Evolutionary conservation across 1,140 invertebrate species (phyloP).

Genomic region (Melanaphis sacchari): DNA sequence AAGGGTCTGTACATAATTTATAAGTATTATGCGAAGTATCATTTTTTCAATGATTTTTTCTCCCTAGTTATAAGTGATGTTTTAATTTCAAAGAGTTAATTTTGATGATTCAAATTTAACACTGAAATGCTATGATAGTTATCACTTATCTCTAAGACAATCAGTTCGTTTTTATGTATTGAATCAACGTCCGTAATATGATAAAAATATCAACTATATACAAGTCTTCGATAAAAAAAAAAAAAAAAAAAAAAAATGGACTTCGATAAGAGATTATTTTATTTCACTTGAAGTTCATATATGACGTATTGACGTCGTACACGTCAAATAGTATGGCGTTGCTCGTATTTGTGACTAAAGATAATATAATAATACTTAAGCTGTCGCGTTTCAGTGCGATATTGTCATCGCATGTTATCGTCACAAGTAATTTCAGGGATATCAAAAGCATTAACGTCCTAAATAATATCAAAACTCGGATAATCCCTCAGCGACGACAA

Average conservation of each 20-base stretch:
- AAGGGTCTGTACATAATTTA: too few species aligned
- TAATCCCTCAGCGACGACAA: neutral
- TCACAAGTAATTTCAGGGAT: neutral
- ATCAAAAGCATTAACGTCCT: neutral
- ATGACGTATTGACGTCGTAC: neutral
- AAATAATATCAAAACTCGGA: neutral
- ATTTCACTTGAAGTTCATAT: neutral
- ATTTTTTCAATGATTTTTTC: too few species aligned
- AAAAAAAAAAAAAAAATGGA: neutral
- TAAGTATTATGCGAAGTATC: too few species aligned
- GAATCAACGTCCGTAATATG: too few species aligned
- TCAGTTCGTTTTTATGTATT: too few species aligned
- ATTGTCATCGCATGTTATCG: neutral
- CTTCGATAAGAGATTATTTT: neutral
- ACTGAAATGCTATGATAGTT: too few species aligned
- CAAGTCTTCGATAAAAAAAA: neutral
- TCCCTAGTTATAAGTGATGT: too few species aligned
- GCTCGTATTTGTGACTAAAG: neutral
- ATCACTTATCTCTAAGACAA: too few species aligned
- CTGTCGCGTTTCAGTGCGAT: neutral
- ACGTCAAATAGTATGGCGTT: neutral
- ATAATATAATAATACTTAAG: neutral
- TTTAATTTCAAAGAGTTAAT: too few species aligned
- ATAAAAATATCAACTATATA: neutral
- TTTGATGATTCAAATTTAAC: too few species aligned